Evolutionary conservation across 2,113 vertebrate species (phyloP).

Genomic region (Amia ocellicauda): DNA sequence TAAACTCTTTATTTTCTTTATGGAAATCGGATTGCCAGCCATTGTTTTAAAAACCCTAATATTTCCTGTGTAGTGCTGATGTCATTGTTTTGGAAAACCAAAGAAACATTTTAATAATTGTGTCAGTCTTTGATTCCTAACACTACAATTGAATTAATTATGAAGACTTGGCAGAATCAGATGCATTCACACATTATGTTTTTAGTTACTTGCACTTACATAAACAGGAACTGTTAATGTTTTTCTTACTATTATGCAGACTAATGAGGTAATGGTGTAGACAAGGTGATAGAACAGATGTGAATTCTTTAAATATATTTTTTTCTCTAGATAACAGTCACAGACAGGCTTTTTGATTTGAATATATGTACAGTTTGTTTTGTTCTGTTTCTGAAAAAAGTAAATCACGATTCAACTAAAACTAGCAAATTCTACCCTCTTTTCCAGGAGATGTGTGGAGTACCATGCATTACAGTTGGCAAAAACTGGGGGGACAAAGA

Average conservation of each 20-base stretch:
- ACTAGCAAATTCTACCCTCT: constrained; percentile 2
- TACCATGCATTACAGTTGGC: neutral
- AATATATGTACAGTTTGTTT: too few relatives aligned
- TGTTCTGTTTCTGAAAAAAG: too few relatives aligned
- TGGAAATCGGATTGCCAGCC: too few relatives aligned
- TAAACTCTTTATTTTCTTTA: constrained; percentile 31
- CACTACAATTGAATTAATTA: too few relatives aligned
- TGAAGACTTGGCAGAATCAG: too few relatives aligned
- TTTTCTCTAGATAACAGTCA: too few relatives aligned
- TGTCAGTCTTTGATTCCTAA: too few relatives aligned
- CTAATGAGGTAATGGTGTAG: neutral
- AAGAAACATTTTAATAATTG: too few relatives aligned
- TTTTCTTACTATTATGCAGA: neutral
- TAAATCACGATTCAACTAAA: neutral
- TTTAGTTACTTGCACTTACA: constrained; percentile 3
- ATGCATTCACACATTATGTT: too few relatives aligned
- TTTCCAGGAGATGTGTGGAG: neutral
- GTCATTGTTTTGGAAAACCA: neutral
- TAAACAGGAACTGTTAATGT: neutral
- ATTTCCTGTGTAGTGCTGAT: constrained; percentile 23
- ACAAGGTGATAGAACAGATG: too few relatives aligned
- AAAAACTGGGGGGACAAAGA: neutral
- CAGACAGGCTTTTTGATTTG: too few relatives aligned
- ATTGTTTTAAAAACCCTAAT: constrained; percentile 47
- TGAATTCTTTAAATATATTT: too few relatives aligned